Percentiles rank a stretch among this genome's conserved stretches.
phyloP scores from a whole-genome alignment of 2,797 vertebrate species.

The Amniataba percoides region DNA sequence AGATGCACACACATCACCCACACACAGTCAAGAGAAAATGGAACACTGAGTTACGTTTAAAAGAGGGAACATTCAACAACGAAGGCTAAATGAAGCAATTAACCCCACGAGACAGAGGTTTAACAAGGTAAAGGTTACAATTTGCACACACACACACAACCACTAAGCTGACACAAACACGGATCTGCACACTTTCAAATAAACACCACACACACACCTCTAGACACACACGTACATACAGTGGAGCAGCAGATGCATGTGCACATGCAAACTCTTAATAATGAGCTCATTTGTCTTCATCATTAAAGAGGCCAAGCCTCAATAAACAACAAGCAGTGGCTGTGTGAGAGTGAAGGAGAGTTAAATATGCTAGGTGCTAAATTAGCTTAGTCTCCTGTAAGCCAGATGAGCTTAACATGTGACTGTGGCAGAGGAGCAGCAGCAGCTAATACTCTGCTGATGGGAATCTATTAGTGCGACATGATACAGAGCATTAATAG shows the following conservation, averaged over 20 bases:
- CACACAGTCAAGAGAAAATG: conserved; percentile 11
- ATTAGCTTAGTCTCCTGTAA: conserved; percentile 33
- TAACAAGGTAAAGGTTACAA: conserved; percentile 66
- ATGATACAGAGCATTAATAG: neutral
- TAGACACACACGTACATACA: conserved; percentile 19
- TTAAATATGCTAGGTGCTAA: conserved; percentile 35
- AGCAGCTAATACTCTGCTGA: neutral
- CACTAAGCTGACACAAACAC: neutral
- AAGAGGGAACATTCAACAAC: conserved; percentile 46
- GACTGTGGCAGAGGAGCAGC: conserved; percentile 3
- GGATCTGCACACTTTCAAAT: conserved; percentile 5
- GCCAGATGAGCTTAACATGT: neutral
- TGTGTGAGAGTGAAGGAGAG: conserved; percentile 44
- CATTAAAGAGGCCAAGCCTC: conserved; percentile 69
- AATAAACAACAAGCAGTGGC: conserved; percentile 53
- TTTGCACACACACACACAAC: conserved; percentile 33
- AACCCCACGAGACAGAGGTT: conserved; percentile 63
- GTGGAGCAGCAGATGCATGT: neutral
- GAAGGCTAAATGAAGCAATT: conserved; percentile 67
- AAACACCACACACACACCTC: conserved; percentile 7
- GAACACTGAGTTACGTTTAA: conserved; percentile 30
- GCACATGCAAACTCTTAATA: conserved; percentile 63
- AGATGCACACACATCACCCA: neutral
- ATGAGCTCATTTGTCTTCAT: conserved; percentile 80
- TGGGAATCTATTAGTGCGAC: neutral